Conservation (phyloP, 2,113 vertebrate species). For the Sorex fumeus region DNA sequence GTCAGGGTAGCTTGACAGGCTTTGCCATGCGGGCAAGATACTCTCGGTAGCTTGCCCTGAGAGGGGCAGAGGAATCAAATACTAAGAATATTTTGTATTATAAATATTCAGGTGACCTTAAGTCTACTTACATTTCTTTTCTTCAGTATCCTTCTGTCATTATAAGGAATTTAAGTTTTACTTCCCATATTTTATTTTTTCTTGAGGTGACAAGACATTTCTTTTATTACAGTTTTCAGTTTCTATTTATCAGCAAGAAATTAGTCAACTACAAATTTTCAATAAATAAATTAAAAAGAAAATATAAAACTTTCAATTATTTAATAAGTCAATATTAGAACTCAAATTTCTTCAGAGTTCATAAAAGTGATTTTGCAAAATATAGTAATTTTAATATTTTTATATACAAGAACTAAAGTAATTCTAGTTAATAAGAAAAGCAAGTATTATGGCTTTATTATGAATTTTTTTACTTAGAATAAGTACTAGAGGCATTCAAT, state of each 20-base stretch:
- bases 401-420: background rate
- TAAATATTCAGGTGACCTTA: background rate
- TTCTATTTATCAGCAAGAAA: background rate
- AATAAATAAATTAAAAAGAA: background rate
- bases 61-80: too few species aligned
- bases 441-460: background rate
- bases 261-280: background rate
- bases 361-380: slow-evolving; percentile 5
- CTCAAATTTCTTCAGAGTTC: background rate
- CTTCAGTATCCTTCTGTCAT: background rate
- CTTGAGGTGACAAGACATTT: background rate
- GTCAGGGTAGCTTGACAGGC: too few species aligned
- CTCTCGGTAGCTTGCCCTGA: too few species aligned
- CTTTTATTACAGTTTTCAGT: background rate
- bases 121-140: background rate
- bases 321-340: background rate
- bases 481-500: background rate
- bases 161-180: background rate
- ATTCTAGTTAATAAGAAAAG: background rate
- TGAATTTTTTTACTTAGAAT: background rate
- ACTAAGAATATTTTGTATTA: background rate
- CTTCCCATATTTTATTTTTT: background rate
- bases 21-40: too few species aligned
- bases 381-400: background rate
- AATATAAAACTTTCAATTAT: background rate